Evolutionary conservation across 2,113 vertebrate genomes (phyloP), one percentile per base, ranked within the genome.

Genomic region (Fulica atra): DNA sequence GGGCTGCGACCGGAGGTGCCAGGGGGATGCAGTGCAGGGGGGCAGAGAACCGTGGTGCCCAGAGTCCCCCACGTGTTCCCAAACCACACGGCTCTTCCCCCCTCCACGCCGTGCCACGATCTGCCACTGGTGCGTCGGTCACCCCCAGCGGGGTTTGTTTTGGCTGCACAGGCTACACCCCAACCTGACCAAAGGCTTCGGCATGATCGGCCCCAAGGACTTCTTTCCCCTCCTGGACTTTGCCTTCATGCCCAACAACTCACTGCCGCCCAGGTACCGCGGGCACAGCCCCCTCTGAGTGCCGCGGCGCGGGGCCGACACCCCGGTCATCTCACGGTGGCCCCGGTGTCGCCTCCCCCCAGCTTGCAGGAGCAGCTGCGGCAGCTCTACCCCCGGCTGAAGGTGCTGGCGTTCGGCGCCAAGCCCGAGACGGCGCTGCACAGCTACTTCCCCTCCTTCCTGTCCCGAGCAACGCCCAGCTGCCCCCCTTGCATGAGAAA

Each of bases 221-320:
- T 99, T 99, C 90, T 99, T 99, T 93, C 99, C 99, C 5, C 97
- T 99, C 13, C 97, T 99, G 95, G 99, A 99, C 97, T 99, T 99
- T 7, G 99, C 99, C 87, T 99, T 98, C 96, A 99, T 99, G 99
- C 99, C 99, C 71, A 99, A 99, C 98, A 99, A 99, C 70, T 99
- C 99, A 0, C 98, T 99, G 60, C 95, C 98, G 1, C 57, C 98
- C 93, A 99, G 98, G 99, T 99, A 98, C 0, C 0, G 7, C 16
- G 5, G 5, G 9, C 4, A 16, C 35, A 28, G 12, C 38, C 29
- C 17, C 44, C 44, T n/a, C 44, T 42, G 17, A 46, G 44, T 9
- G 60, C 53, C 1, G 11, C 9, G 4, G 33, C 2, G 0, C 0
- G 4, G 61, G 53, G 63, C 4, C 0, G 6, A 6, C 1, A 0